These are phyloP conservation scores for Papilio protenor DNA, from an alignment of 2,888 invertebrate species.

Conservation along the genomic window DNA sequence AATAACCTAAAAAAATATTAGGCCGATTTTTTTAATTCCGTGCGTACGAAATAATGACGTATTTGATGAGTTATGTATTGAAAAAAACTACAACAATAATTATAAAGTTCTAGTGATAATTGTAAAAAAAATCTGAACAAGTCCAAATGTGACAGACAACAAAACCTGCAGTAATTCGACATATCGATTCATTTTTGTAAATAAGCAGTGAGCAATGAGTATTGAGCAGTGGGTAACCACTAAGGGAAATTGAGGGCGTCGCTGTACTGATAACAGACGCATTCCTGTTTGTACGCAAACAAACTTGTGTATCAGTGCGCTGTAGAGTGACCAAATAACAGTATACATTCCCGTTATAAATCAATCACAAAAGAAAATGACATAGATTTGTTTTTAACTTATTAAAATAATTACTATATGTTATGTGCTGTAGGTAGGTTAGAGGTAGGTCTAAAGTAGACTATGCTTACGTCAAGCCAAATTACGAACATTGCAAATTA, in stretches of 20 bases:
- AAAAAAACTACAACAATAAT: too few relatives aligned
- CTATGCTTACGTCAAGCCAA: too few relatives aligned
- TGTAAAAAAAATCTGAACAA: too few relatives aligned
- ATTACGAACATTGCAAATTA: too few relatives aligned
- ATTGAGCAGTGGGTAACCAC: not conserved
- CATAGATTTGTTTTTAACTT: not conserved
- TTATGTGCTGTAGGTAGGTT: too few relatives aligned
- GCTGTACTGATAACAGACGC: slow-evolving; percentile 27
- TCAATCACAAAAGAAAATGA: not conserved
- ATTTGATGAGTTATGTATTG: too few relatives aligned
- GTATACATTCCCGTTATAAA: not conserved
- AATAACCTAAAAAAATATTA: too few relatives aligned
- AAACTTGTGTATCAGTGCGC: slow-evolving; percentile 14
- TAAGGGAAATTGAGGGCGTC: slow-evolving; percentile 35
- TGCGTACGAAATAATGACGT: too few relatives aligned
- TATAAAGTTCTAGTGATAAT: too few relatives aligned
- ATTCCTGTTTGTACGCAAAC: slow-evolving; percentile 39
- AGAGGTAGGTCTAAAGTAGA: too few relatives aligned
- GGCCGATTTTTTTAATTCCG: too few relatives aligned
- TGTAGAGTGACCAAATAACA: slow-evolving; percentile 11
- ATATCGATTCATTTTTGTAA: slow-evolving; percentile 12
- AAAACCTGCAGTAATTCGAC: not conserved
- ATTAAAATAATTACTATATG: too few relatives aligned
- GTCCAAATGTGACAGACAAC: not conserved
- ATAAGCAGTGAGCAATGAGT: not conserved